Evolutionary conservation across 2,113 vertebrate species (phyloP).

Genomic region (Muscicapa adusta): DNA sequence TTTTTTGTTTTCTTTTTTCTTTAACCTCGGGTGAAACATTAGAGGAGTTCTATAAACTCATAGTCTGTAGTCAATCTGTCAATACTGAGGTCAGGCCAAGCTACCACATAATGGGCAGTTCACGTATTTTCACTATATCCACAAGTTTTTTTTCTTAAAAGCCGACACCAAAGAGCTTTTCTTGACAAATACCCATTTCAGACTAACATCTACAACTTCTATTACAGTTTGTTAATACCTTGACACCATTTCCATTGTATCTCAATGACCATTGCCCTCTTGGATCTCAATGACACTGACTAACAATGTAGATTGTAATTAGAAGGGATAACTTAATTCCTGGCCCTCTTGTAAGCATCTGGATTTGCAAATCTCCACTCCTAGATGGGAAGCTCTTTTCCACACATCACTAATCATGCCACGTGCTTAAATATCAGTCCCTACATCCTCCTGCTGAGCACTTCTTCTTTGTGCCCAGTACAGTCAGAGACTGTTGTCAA

Average conservation of each 20-base stretch:
- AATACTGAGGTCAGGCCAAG: background rate
- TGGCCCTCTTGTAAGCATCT: background rate
- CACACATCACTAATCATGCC: background rate
- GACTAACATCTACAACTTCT: background rate
- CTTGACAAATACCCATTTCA: background rate
- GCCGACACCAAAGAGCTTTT: background rate
- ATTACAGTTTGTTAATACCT: background rate
- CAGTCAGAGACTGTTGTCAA: background rate
- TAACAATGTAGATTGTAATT: background rate
- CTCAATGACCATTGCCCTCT: background rate
- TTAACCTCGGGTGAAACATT: background rate
- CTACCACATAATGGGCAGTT: background rate
- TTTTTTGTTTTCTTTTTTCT: background rate
- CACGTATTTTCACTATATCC: background rate
- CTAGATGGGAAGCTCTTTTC: background rate
- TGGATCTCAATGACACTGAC: background rate
- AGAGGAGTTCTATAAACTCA: background rate
- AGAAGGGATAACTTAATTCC: background rate
- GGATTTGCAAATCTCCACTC: background rate
- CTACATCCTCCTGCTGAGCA: background rate
- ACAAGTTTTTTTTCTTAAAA: background rate
- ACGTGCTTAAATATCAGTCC: background rate
- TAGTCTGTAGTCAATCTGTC: background rate
- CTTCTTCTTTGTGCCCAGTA: background rate
- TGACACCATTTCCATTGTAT: background rate